Conservation (phyloP, 2,113 vertebrate genomes). For the Dicaeum eximium region DNA sequence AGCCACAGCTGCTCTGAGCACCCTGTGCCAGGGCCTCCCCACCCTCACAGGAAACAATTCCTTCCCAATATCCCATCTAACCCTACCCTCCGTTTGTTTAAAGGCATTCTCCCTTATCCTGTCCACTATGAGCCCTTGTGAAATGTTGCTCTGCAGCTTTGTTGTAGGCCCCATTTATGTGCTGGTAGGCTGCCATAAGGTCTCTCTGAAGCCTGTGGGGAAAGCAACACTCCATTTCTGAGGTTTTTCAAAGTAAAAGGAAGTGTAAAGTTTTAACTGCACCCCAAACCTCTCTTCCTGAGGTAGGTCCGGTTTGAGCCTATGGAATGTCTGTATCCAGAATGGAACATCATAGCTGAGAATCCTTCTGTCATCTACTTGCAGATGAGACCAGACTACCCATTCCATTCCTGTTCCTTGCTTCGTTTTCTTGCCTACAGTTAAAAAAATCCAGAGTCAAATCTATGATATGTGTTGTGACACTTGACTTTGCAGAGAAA, state of each 20-base stretch:
- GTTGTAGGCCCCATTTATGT: not conserved
- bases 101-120: not conserved
- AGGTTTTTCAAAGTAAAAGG: not conserved
- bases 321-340: not conserved
- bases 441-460: not conserved
- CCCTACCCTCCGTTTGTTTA: not conserved
- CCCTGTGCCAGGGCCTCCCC: not conserved
- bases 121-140: too few species aligned
- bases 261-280: not conserved
- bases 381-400: not conserved
- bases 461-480: fast-evolving
- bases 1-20: not conserved
- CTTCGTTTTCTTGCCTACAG: not conserved
- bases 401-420: not conserved
- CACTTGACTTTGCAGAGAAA: not conserved
- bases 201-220: not conserved
- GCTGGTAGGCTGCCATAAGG: not conserved
- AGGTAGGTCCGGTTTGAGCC: not conserved
- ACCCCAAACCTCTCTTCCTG: not conserved
- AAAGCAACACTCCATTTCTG: not conserved
- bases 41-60: fast-evolving
- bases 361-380: fast-evolving
- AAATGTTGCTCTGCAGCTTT: not conserved
- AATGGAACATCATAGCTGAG: not conserved
- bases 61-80: fast-evolving